Evolutionary conservation across 1,140 invertebrate species (phyloP).

Genomic region (Trachelipus rathkii): DNA sequence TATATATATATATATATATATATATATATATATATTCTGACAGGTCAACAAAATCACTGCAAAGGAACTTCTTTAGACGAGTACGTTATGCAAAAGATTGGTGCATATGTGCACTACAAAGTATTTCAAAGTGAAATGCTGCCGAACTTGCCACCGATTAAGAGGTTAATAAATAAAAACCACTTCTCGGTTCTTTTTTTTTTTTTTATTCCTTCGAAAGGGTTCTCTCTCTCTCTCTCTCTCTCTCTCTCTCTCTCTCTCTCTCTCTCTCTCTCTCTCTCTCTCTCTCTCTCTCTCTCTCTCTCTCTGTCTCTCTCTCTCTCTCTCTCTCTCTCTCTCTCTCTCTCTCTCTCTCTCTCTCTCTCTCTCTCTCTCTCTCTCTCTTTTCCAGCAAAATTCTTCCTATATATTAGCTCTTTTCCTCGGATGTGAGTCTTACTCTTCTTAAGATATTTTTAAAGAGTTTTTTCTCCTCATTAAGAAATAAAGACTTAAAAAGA

Average conservation of each 20-base stretch:
- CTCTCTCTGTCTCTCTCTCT: neutral
- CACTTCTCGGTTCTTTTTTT: neutral
- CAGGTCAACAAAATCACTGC: conserved; percentile 47
- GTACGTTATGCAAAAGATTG: conserved; percentile 47
- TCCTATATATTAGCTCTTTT: too few relatives aligned
- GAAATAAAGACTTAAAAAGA: neutral
- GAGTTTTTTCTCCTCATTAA: neutral
- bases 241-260: neutral
- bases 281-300: neutral
- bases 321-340: neutral
- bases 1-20: conserved; percentile 17
- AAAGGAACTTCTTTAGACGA: conserved; percentile 49
- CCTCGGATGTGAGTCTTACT: neutral
- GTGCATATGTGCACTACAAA: conserved; percentile 49
- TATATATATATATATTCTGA: neutral
- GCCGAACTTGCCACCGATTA: conserved; percentile 46
- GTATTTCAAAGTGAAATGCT: conserved; percentile 51
- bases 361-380: neutral
- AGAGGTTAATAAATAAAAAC: neutral
- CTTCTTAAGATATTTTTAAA: neutral
- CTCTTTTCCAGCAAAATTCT: too few relatives aligned
- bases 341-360: neutral
- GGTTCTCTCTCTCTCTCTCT: neutral
- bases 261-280: neutral
- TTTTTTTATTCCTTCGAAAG: neutral